Evolutionary conservation across 2,113 vertebrate genomes (phyloP).

Genomic region (Cebus imitator): DNA sequence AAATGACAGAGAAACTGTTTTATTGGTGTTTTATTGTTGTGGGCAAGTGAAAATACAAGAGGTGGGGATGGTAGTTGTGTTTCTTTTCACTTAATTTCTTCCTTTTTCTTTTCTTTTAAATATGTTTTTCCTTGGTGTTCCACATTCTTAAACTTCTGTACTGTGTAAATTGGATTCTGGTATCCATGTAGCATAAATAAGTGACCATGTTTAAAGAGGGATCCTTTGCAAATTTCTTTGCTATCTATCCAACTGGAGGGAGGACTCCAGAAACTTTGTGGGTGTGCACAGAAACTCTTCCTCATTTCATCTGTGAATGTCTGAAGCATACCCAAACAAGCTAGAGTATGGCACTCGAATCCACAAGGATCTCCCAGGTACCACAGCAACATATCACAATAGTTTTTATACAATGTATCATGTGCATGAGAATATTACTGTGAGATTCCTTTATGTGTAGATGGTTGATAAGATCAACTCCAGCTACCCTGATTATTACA

Average conservation of each 20-base stretch:
- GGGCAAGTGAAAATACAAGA: neutral
- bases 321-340: neutral
- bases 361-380: neutral
- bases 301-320: neutral
- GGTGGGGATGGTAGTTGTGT: too few species aligned
- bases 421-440: neutral
- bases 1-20: neutral
- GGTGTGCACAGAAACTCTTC: neutral
- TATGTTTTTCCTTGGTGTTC: neutral
- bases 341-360: neutral
- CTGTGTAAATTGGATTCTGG: neutral
- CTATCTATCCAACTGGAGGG: neutral
- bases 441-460: neutral
- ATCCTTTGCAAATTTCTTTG: neutral
- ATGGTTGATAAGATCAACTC: slow-evolving; percentile 5
- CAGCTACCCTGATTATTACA: neutral
- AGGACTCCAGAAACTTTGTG: neutral
- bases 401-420: neutral
- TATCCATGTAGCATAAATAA: neutral
- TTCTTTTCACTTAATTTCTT: neutral
- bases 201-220: neutral
- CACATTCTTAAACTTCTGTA: neutral
- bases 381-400: neutral
- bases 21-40: neutral
- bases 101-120: neutral